Conservation (phyloP, 2,797 vertebrate genomes). For the Leucoraja ocellata region DNA sequence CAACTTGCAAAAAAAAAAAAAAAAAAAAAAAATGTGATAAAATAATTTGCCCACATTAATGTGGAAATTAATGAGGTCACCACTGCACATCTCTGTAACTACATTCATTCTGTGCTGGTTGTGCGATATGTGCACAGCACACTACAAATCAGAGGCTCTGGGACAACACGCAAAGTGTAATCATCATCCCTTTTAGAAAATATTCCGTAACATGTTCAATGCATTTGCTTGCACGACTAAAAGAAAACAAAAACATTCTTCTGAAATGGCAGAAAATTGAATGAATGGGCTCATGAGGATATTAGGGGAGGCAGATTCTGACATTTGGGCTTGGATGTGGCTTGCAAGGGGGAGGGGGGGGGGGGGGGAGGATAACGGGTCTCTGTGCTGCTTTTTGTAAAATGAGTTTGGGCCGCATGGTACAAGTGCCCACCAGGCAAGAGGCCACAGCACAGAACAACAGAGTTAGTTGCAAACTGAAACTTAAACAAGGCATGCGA, state of each 20-base stretch:
- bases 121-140: conserved; percentile 24
- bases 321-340: background rate
- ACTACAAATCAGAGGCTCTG: background rate
- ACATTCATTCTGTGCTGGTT: background rate
- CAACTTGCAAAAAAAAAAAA: background rate
- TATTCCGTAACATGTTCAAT: background rate
- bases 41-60: background rate
- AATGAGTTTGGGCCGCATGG: background rate
- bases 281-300: background rate
- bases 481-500: background rate
- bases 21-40: background rate
- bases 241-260: background rate
- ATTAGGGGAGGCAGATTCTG: background rate
- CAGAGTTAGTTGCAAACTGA: background rate
- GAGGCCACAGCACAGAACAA: background rate
- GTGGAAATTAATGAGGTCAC: conserved; percentile 28
- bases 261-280: background rate
- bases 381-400: background rate
- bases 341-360: background rate
- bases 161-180: conserved; percentile 28
- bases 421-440: background rate
- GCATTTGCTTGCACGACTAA: background rate
- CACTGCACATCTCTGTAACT: conserved; percentile 31
- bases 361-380: background rate
- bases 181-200: background rate